These are phyloP conservation scores for Byasa hedistus DNA, from an alignment of 2,888 invertebrate genomes.

Conservation along the genomic window DNA sequence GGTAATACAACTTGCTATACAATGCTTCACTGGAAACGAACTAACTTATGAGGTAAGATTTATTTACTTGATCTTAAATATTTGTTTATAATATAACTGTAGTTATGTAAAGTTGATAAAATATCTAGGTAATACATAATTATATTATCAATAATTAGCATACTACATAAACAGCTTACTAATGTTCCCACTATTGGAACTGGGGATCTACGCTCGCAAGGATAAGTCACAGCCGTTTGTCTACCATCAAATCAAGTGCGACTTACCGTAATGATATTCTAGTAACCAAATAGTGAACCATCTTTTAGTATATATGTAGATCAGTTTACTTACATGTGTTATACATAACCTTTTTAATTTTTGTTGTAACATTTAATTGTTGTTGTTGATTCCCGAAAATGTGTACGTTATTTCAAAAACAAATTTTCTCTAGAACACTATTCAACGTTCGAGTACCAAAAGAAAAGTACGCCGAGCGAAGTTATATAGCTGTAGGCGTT, in stretches of 20 bases:
- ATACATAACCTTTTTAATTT: not conserved
- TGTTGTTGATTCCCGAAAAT: not conserved
- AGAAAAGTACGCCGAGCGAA: constrained; percentile 19
- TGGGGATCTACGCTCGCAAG: not conserved
- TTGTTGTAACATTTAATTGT: no score
- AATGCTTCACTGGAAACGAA: constrained; percentile 70
- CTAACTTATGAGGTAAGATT: constrained; percentile 61
- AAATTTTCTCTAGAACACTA: constrained; percentile 13
- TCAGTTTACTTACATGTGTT: no score
- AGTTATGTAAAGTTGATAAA: no score
- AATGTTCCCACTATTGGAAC: not conserved
- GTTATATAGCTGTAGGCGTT: constrained; percentile 24
- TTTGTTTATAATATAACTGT: no score
- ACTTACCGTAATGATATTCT: no score
- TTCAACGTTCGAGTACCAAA: constrained; percentile 5
- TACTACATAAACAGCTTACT: not conserved
- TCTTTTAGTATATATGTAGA: no score
- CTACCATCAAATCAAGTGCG: no score
- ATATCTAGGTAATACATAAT: no score
- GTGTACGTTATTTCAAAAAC: constrained; percentile 2
- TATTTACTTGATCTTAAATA: not conserved
- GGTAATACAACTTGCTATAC: constrained; percentile 68
- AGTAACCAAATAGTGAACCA: no score
- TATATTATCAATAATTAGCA: not conserved
- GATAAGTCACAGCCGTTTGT: no score